These are phyloP conservation scores for Perca fluviatilis DNA, from an alignment of 2,113 vertebrate genomes.

Conservation along the genomic window DNA sequence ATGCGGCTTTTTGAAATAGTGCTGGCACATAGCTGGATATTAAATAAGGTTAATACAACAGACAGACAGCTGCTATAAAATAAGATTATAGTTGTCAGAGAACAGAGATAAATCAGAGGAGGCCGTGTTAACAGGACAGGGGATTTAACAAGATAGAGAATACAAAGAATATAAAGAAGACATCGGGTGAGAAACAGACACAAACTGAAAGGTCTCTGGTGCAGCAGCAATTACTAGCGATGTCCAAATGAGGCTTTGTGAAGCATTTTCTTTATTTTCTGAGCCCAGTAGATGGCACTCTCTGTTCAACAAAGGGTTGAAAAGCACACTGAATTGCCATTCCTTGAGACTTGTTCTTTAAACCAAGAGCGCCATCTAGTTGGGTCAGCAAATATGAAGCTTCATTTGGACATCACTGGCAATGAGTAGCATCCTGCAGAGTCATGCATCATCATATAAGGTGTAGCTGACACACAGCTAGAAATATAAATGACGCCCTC, in stretches of 20 bases:
- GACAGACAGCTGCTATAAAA: constrained; percentile 56
- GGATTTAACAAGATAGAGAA: constrained; percentile 39
- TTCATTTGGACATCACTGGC: neutral
- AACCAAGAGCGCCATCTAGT: no score
- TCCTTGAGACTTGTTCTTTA: no score
- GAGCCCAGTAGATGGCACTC: no score
- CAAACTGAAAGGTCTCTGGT: constrained; percentile 11
- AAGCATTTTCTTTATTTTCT: no score
- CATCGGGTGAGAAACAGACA: constrained; percentile 1
- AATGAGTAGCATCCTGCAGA: constrained; percentile 32
- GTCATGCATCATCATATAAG: constrained; percentile 44
- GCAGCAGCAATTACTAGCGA: neutral
- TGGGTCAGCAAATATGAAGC: no score
- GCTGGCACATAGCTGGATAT: constrained; percentile 25
- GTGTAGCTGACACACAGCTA: constrained; percentile 28
- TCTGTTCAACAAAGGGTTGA: no score
- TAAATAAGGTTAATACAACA: constrained; percentile 67
- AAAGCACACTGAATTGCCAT: no score
- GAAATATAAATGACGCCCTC: constrained; percentile 35
- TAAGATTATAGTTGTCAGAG: constrained; percentile 48
- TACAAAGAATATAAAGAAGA: constrained; percentile 1
- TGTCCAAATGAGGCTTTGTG: no score
- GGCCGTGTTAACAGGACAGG: constrained; percentile 1
- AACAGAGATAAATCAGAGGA: constrained; percentile 40
- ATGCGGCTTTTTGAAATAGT: constrained; percentile 28